Conservation (phyloP, 2,797 vertebrate species). For the Cottoperca gobio region DNA sequence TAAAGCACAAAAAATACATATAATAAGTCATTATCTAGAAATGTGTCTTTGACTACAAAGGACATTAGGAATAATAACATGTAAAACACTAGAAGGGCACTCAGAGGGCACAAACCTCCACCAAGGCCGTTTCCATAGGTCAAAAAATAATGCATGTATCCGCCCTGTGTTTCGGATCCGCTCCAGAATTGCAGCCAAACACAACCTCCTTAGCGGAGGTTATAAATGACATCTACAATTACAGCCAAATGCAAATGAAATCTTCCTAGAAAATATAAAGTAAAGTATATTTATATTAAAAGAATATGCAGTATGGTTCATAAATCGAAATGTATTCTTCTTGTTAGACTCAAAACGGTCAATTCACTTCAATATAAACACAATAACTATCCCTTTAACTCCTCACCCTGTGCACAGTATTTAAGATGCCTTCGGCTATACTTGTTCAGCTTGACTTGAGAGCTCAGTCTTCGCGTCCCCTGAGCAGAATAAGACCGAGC, state of each 20-base stretch:
- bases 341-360: slow-evolving; percentile 4
- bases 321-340: not conserved
- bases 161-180: too few species aligned
- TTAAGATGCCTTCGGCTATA: slow-evolving; percentile 60
- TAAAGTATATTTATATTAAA: not conserved
- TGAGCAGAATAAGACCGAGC: slow-evolving; percentile 63
- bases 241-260: not conserved
- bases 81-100: too few species aligned
- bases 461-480: slow-evolving; percentile 59
- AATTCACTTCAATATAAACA: slow-evolving; percentile 17
- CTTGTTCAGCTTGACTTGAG: slow-evolving; percentile 71
- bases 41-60: not conserved
- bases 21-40: not conserved
- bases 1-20: slow-evolving; percentile 16
- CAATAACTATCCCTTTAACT: slow-evolving; percentile 17
- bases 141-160: too few species aligned
- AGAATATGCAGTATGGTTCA: not conserved
- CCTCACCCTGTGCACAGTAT: slow-evolving; percentile 35
- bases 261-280: not conserved
- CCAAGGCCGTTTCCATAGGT: too few species aligned
- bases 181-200: too few species aligned
- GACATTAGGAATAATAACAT: not conserved
- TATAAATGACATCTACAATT: not conserved
- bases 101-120: too few species aligned
- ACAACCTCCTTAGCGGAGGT: too few species aligned